These are phyloP conservation scores for Micrasema minimum DNA, from an alignment of 1,140 invertebrate species.

Conservation along the genomic window DNA sequence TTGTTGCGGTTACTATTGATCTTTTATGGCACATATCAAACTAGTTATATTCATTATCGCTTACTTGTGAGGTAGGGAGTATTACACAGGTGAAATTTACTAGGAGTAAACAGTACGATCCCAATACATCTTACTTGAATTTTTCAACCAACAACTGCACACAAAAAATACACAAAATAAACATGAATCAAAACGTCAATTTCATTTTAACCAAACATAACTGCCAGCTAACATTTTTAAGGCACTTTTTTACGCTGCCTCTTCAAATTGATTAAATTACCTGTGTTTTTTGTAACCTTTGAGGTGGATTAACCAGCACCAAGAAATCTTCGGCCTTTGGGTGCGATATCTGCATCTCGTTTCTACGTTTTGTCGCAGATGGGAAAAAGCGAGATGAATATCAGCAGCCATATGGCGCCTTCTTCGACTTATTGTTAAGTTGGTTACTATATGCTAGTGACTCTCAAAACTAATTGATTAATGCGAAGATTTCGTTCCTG, in stretches of 20 bases:
- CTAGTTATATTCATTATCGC: conserved; percentile 17
- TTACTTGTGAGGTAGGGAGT: conserved; percentile 23
- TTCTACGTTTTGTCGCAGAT: conserved; percentile 22
- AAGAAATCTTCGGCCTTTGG: conserved; percentile 26
- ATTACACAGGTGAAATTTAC: conserved; percentile 41
- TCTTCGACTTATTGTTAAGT: conserved; percentile 45
- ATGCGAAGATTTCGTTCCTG: neutral
- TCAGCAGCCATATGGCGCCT: conserved; percentile 52
- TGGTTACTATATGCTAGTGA: conserved; percentile 40
- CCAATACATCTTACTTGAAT: conserved; percentile 39
- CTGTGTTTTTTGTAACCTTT: neutral
- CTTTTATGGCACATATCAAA: conserved; percentile 24
- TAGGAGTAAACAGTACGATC: conserved; percentile 7
- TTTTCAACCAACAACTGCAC: conserved; percentile 4
- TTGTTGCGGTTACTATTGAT: conserved; percentile 7
- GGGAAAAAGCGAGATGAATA: conserved; percentile 40
- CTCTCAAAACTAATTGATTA: conserved; percentile 34
- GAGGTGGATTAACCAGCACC: conserved; percentile 24
- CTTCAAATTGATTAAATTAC: neutral
- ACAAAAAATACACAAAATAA: neutral
- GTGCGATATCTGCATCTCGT: conserved; percentile 30
- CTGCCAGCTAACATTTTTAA: neutral
- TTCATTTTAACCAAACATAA: neutral
- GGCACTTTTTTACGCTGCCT: neutral
- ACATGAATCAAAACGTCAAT: neutral